Base-by-base conservation (phyloP, 2,888 invertebrate species). In the Sympetrum striolatum region DNA sequence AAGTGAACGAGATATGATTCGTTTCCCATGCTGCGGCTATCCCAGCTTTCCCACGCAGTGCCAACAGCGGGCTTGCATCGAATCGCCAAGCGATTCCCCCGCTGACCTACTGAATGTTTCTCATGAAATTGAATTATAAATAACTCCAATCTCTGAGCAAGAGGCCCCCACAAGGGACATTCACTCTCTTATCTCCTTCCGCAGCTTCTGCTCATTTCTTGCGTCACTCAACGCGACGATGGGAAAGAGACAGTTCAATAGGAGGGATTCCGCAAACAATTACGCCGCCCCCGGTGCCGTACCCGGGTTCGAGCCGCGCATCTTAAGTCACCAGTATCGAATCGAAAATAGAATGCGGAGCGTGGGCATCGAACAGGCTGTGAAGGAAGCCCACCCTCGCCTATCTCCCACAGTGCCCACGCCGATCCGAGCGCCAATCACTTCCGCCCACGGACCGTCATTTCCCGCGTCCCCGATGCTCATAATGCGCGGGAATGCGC, bases 381-480 rank as follows among this genome's bases (percentile, higher is more conserved):
- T n/a, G 82, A 64, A 25, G 73, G 73, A 73, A 60, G 39, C 64
- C 86, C 86, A 86, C 86, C 86, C 86, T 86, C 86, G 60, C 86
- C 60, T 39, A 37, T 86, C 60, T 64, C 60, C 60, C 31, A 60
- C 58, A 37, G 10, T 37, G n/a, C 31, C 48, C 60, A 48, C 58
- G 35, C 86, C 86, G 60, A 53, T 53, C 53, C 25, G 53, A 35
- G 58, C 25, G 58, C 82, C 82, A 82, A 82, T 86, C 86, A 37
- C 86, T 64, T 86, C 60, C 86, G 60, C 86, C 86, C 86, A 86
- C 86, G 35, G 60, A 31, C 58, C 82, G 58, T 58, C 25, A 35
- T 58, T 58, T 82, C 35, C 82, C 35, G 31, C 58, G 37, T 18
- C 60, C 37, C n/a, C 18, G 18, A 37, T 86, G 31, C 86, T 86